A percentile compares a stretch with the other conserved stretches of the same genome.
Conservation (phyloP, 2,888 invertebrate species). For the Choristoneura rosaceana region DNA sequence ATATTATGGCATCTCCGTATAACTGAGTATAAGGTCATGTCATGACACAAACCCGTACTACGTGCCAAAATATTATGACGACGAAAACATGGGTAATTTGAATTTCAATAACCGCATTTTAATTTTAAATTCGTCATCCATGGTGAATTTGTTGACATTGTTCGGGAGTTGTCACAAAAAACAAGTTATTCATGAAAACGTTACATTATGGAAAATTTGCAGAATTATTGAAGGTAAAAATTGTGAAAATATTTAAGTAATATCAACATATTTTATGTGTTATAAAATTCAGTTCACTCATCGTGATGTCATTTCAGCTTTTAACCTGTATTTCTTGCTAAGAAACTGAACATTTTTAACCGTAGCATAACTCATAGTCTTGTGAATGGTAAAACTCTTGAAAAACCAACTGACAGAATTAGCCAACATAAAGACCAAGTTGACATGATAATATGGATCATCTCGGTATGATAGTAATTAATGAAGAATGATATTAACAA, state of each 20-base stretch:
- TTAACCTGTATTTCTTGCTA: too few relatives aligned
- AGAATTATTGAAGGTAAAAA: not conserved
- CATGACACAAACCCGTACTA: conserved; percentile 19
- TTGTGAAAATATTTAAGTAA: not conserved
- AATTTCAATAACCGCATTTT: conserved; percentile 27
- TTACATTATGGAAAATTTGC: conserved; percentile 9
- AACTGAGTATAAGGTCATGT: conserved; percentile 22
- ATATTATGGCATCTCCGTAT: not conserved
- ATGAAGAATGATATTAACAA: not conserved
- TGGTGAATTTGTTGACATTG: conserved; percentile 36
- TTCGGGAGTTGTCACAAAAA: conserved; percentile 8
- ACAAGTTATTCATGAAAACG: conserved; percentile 7
- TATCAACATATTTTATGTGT: not conserved
- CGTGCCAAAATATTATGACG: conserved; percentile 21
- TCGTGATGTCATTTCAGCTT: too few relatives aligned
- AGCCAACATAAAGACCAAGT: not conserved
- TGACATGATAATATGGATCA: not conserved
- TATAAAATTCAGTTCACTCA: too few relatives aligned
- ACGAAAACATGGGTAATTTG: conserved; percentile 21
- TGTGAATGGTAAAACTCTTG: not conserved
- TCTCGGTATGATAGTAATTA: too few relatives aligned
- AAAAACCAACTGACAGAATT: not conserved
- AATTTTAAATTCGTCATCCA: conserved; percentile 27
- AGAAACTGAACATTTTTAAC: too few relatives aligned
- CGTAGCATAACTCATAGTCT: not conserved